A percentile compares a stretch with the other conserved stretches of the same genome.
Evolutionary conservation across 92 coral and sea anemone species (phyloP).

Genomic region (Scolanthus callimorphus): DNA sequence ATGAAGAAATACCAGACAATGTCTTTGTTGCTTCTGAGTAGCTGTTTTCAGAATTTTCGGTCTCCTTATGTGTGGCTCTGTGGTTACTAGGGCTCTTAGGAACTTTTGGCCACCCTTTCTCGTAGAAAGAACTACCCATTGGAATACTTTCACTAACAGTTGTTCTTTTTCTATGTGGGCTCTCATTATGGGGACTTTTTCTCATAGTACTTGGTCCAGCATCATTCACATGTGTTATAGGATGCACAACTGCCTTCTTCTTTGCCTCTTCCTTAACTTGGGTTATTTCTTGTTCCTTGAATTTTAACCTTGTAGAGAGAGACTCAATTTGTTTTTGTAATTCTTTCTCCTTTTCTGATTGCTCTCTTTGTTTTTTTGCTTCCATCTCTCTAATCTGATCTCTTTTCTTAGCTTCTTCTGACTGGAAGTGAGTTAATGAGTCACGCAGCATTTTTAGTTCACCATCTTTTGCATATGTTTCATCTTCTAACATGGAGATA

Average conservation of each 20-base stretch:
- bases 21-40: conserved; percentile 3
- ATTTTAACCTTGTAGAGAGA: conserved; percentile 72
- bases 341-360: conserved; percentile 61
- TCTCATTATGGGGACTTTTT: conserved; percentile 10
- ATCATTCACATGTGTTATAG: too few species aligned
- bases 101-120: conserved; percentile 43
- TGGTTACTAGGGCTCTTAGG: conserved; percentile 17
- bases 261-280: conserved; percentile 59
- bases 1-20: conserved; percentile 12
- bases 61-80: conserved; percentile 7
- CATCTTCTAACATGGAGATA: conserved; percentile 52
- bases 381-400: conserved; percentile 34
- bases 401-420: conserved; percentile 49
- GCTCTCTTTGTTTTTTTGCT: conserved; percentile 40
- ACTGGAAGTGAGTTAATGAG: conserved; percentile 55
- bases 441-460: conserved; percentile 75
- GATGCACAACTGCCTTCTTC: conserved; percentile 41
- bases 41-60: conserved; percentile 16
- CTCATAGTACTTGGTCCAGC: conserved; percentile 13
- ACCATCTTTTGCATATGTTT: conserved; percentile 68
- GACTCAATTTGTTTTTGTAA: conserved; percentile 70
- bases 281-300: conserved; percentile 83
- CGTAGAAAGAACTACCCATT: conserved; percentile 76
- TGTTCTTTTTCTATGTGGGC: conserved; percentile 4
- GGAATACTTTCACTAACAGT: conserved; percentile 44